Conservation (phyloP, 92 coral and sea anemone species). For the Parazoanthus swiftii region DNA sequence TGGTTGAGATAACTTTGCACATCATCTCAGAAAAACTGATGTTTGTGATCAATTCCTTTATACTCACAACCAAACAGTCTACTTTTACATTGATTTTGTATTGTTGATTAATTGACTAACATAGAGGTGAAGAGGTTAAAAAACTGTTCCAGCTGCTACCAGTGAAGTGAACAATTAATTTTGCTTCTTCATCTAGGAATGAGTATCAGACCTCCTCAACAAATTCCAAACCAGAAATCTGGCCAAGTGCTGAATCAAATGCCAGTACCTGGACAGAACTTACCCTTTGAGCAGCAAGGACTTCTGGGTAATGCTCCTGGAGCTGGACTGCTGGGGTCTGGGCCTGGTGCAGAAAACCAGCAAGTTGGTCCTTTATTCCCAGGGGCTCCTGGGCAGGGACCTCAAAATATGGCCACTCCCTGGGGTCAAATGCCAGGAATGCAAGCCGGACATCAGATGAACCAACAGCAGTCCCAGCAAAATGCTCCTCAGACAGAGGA, state of each 20-base stretch:
- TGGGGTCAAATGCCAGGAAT: slow-evolving; percentile 23
- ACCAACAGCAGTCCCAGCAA: slow-evolving; percentile 8
- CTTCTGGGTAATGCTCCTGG: slow-evolving; percentile 13
- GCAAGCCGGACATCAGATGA: neutral
- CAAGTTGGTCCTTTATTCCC: slow-evolving; percentile 16
- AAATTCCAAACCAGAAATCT: slow-evolving; percentile 23
- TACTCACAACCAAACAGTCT: no score
- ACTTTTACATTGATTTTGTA: no score
- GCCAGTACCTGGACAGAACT: slow-evolving; percentile 18
- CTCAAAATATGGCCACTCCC: slow-evolving; percentile 9
- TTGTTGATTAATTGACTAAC: no score
- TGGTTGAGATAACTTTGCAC: no score
- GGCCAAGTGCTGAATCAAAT: neutral
- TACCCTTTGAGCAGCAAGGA: slow-evolving; percentile 30
- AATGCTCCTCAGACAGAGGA: slow-evolving; percentile 24
- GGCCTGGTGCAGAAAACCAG: slow-evolving; percentile 21
- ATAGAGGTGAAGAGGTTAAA: no score
- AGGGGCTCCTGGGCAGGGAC: slow-evolving; percentile 35
- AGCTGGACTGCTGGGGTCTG: slow-evolving; percentile 8
- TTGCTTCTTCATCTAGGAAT: slow-evolving; percentile 12
- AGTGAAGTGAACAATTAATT: neutral
- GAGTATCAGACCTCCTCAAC: slow-evolving; percentile 27
- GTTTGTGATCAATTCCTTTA: no score
- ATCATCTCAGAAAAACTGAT: no score
- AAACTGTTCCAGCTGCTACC: neutral